Evolutionary conservation across 2,888 invertebrate genomes (phyloP), one percentile per base, ranked within the genome.

Genomic region (Nephrotoma guestfalica): DNA sequence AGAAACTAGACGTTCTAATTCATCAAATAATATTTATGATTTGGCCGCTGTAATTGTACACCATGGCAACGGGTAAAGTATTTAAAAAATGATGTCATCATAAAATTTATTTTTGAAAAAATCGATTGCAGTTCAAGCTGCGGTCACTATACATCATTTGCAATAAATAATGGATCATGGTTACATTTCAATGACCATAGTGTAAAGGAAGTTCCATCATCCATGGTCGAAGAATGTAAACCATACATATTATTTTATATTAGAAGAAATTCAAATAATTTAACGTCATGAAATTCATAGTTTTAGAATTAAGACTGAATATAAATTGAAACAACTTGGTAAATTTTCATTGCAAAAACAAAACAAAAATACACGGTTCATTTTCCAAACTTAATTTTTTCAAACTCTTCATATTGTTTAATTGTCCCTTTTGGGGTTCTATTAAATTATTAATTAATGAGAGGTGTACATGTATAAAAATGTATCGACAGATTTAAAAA

Each of bases 191-290:
- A 97, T 92, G 97, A 97, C 92, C 95, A 96, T 89, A 94, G 94
- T 0, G 96, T 97, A n/a, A 94, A 96, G 51, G 89, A 89, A 87
- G 89, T 89, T 40, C 86, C 88, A n/a, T 93, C 94, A 40, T 93
- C 94, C 85, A 93, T 94, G 0, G 96, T 97, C 86, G 94, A 94
- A 18, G 93, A 94, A 88, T 96, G 96, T 91, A 96, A 96, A 92
- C 96, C 96, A 15, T 97, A 97, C 93, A 96, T 97, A 88, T 93
- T 97, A 89, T 96, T 97, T 93, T 97, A 96, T 92, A 95, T 96
- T 88, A 93, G 96, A 18, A 93, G 95, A 88, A 95, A 96, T 86
- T 85, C 88, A 83, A 88, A 87, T 87, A 88, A 87, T 84, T 88
- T 85, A 86, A 86, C 87, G 86, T 86, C 86, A 87, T 88, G 88